Evolutionary conservation across 2,888 invertebrate genomes (phyloP), one percentile per base, ranked within the genome.

Genomic region (Lissonota sp.): DNA sequence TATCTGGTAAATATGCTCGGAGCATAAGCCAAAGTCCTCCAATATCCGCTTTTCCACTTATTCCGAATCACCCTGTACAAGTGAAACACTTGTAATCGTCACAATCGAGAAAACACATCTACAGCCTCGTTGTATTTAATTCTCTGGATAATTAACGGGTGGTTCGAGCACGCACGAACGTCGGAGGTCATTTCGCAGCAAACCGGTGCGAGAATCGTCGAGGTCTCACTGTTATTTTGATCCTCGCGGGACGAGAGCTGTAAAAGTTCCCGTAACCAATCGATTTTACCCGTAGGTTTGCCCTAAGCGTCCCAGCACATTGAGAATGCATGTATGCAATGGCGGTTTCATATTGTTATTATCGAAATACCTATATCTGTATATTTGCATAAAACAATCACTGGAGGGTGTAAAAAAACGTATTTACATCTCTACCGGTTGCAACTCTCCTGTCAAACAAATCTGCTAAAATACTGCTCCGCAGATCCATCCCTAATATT

Each of bases 121-220:
- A 57, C 8, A 69, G 70, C 37, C 73, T 70, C 78, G 60, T 81
- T 74, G 73, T 49, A 81, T 78, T 74, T 64, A 78, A 78, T 78
- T 70, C 57, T 74, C 51, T 14, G 39, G 46, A 58, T 69, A 81
- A 77, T 73, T 39, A 69, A 64, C 64, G 66, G 16, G 26, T 46
- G 72, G 6, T 51, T n/a, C 39, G 81, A 49, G 39, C 60, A 46
- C 58, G 58, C 64, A 62, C 63, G 40, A 83, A 71, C 74, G 40
- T 51, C 39, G 57, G 37, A 49, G 69, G 58, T 73, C 71, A 70
- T 74, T 70, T 42, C 53, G 55, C 26, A 26, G 46, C 64, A 66
- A 81, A 55, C 46, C 46, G 16, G 60, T 60, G 64, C 58, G 42
- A 74, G 58, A 77, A 70, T 42, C n/a, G 39, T 37, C 60, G 70